Evolutionary conservation across 2,888 invertebrate genomes (phyloP).

Genomic region (Melangyna quadrimaculata): DNA sequence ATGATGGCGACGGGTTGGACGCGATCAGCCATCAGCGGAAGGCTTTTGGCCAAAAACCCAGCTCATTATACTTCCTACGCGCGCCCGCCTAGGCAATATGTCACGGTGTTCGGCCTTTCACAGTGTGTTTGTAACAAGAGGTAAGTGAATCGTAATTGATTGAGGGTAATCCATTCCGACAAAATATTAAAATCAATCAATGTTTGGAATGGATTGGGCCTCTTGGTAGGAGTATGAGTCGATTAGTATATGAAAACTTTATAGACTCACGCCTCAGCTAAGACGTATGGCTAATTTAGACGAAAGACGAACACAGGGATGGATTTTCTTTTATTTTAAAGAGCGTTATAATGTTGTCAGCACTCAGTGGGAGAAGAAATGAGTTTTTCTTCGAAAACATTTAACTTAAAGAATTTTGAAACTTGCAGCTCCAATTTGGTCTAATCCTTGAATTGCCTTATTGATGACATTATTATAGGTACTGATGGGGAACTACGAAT

Average conservation of each 20-base stretch:
- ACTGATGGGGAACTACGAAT: too few relatives aligned
- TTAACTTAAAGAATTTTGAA: too few relatives aligned
- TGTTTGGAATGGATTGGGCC: neutral
- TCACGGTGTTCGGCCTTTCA: slow-evolving; percentile 7
- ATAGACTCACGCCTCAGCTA: neutral
- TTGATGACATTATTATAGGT: too few relatives aligned
- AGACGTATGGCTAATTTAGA: slow-evolving; percentile 9
- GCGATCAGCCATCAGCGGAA: neutral
- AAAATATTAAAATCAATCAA: slow-evolving; percentile 69
- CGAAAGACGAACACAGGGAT: neutral
- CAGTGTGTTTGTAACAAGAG: slow-evolving; percentile 1
- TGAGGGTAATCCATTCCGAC: slow-evolving; percentile 61
- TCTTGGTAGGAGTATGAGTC: neutral
- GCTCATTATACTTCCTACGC: slow-evolving; percentile 45
- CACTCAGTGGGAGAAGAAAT: too few relatives aligned
- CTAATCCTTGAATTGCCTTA: too few relatives aligned
- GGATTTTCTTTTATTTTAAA: neutral
- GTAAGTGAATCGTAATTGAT: slow-evolving; percentile 57
- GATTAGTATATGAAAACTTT: neutral
- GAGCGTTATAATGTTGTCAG: too few relatives aligned
- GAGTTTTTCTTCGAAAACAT: too few relatives aligned
- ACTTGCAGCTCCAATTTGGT: too few relatives aligned
- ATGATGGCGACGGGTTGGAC: neutral
- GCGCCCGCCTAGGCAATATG: neutral
- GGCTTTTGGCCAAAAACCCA: slow-evolving; percentile 25